These are phyloP conservation scores for Drosophila emarginata DNA, from an alignment of 2,888 invertebrate genomes.

Conservation along the genomic window DNA sequence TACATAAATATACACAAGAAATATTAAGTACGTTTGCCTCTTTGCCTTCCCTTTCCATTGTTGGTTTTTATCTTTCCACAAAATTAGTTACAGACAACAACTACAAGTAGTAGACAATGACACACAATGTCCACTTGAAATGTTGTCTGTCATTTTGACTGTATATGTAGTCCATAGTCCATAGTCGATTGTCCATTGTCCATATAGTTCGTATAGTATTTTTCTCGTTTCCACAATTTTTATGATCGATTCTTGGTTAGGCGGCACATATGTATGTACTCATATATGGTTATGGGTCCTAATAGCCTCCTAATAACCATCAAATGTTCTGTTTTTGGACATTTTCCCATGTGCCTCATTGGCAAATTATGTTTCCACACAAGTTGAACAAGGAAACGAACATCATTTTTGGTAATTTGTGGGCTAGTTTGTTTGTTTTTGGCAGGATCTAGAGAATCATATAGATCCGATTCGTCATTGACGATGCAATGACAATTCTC, in stretches of 20 bases:
- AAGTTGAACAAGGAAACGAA: slow-evolving; percentile 3
- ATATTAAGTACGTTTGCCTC: slow-evolving; percentile 39
- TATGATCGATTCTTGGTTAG: slow-evolving; percentile 57
- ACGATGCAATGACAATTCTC: slow-evolving; percentile 18
- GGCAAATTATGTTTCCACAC: slow-evolving; percentile 60
- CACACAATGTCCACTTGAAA: slow-evolving; percentile 55
- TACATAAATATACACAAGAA: slow-evolving; percentile 45
- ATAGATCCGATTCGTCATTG: too few species aligned
- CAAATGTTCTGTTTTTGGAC: slow-evolving; percentile 49
- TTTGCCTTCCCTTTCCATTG: slow-evolving; percentile 18
- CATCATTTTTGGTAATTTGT: slow-evolving; percentile 28
- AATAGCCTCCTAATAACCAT: slow-evolving; percentile 68
- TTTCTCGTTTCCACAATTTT: slow-evolving; percentile 15
- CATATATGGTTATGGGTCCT: slow-evolving; percentile 67
- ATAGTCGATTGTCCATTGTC: neutral
- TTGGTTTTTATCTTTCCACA: slow-evolving; percentile 55
- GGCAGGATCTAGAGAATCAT: too few species aligned
- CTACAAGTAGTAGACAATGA: slow-evolving; percentile 18
- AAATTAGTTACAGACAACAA: slow-evolving; percentile 67
- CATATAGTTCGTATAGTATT: neutral
- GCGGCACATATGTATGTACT: slow-evolving; percentile 3
- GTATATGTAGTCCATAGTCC: slow-evolving; percentile 48
- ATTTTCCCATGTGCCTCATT: slow-evolving; percentile 74
- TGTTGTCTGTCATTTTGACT: slow-evolving; percentile 71
- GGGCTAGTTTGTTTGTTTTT: slow-evolving; percentile 2